Evolutionary conservation across 1,140 invertebrate species (phyloP).

Genomic region (Bombus waltoni): DNA sequence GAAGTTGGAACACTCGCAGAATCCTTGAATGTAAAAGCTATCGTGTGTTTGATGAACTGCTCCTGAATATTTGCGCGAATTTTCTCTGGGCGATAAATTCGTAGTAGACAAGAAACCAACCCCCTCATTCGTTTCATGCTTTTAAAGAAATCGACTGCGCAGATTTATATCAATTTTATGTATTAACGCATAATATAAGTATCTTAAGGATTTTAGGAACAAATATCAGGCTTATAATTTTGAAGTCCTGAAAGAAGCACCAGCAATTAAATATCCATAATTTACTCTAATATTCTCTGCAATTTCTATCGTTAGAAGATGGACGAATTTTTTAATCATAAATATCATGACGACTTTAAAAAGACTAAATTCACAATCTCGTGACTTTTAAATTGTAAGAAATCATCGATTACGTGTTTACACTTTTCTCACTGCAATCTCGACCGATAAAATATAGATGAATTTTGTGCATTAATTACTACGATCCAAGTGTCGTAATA

Average conservation of each 20-base stretch:
- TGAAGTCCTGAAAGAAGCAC: not conserved
- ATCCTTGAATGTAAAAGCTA: conserved; percentile 1
- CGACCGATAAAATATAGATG: no score
- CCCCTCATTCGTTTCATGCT: not conserved
- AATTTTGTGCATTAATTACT: no score
- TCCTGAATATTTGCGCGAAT: not conserved
- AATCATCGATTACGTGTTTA: no score
- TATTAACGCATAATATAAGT: not conserved
- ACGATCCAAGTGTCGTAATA: no score
- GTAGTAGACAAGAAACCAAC: not conserved
- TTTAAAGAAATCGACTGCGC: not conserved
- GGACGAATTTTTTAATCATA: no score
- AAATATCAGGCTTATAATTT: not conserved
- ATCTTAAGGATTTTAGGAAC: not conserved
- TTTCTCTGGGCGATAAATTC: conserved; percentile 10
- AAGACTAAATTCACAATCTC: no score
- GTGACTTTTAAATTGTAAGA: no score
- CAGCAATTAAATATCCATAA: no score
- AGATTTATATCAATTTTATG: not conserved
- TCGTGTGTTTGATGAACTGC: conserved; percentile 24
- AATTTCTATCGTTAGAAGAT: no score
- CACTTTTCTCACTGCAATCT: no score
- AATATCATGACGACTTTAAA: no score
- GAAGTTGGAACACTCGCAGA: conserved; percentile 18
- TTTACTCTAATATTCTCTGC: no score